Percentiles rank a stretch among this genome's conserved stretches.
Evolutionary conservation across 2,113 vertebrate genomes (phyloP).

Genomic region (Bubalus kerabau): DNA sequence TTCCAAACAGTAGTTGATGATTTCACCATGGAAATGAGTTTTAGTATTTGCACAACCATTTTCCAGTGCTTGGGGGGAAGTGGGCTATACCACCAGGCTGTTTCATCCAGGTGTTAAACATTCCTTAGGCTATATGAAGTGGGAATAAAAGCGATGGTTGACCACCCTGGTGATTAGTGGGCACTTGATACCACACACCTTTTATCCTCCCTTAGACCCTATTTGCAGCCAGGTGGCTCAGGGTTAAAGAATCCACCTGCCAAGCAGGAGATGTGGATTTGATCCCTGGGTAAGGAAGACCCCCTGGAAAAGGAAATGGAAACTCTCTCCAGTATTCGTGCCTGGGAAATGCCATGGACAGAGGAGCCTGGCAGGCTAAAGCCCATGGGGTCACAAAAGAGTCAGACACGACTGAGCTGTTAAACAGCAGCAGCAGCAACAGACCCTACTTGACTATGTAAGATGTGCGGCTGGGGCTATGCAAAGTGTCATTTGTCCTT

Average conservation of each 20-base stretch:
- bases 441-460: neutral
- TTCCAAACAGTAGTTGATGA: neutral
- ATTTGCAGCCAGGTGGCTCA: neutral
- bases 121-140: neutral
- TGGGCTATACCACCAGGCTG: neutral
- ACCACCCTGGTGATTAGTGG: neutral
- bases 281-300: neutral
- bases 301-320: neutral
- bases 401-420: neutral
- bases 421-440: neutral
- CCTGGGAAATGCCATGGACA: neutral
- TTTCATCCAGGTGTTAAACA: neutral
- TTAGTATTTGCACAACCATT: neutral
- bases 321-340: neutral
- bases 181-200: accelerated
- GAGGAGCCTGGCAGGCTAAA: neutral
- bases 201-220: neutral
- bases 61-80: neutral
- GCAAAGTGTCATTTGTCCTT: neutral
- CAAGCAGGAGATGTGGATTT: neutral
- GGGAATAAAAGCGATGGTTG: too few species aligned
- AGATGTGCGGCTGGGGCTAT: neutral
- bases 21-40: neutral
- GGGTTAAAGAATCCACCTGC: neutral
- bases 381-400: neutral